Conservation (phyloP, 2,888 invertebrate genomes). For the Hirtodrosophila confusa region DNA sequence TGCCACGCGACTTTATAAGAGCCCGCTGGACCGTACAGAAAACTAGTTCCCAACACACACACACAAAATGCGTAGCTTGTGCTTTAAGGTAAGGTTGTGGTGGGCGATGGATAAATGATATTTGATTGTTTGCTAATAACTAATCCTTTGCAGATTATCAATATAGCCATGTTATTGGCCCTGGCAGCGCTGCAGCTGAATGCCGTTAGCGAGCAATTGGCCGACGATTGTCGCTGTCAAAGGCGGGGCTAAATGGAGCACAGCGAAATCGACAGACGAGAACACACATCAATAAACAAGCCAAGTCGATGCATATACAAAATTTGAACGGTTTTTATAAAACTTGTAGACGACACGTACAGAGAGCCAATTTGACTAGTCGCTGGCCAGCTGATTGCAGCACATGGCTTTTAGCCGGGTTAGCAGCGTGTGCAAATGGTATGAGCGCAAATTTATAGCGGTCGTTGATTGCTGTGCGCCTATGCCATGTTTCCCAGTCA, state of each 20-base stretch:
- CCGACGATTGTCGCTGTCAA: slow-evolving; percentile 56
- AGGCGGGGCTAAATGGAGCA: slow-evolving; percentile 45
- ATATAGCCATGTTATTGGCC: slow-evolving; percentile 44
- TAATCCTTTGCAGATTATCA: slow-evolving; percentile 51
- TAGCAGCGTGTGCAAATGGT: slow-evolving; percentile 77
- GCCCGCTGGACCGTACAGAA: slow-evolving; percentile 36
- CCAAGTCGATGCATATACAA: slow-evolving; percentile 49
- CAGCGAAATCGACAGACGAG: slow-evolving; percentile 7
- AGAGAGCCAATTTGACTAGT: slow-evolving; percentile 41
- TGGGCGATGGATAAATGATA: not conserved
- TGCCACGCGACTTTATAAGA: slow-evolving; percentile 70
- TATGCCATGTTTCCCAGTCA: slow-evolving; percentile 80
- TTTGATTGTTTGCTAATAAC: slow-evolving; percentile 2
- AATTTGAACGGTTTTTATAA: slow-evolving; percentile 55
- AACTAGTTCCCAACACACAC: slow-evolving; percentile 27
- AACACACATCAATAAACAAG: slow-evolving; percentile 60
- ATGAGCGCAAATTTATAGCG: slow-evolving; percentile 54
- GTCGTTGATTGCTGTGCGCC: slow-evolving; percentile 65
- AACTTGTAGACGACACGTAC: slow-evolving; percentile 69
- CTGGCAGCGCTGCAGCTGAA: slow-evolving; percentile 15
- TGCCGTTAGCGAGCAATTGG: slow-evolving; percentile 30
- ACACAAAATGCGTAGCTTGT: slow-evolving; percentile 55
- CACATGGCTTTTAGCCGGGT: slow-evolving; percentile 75
- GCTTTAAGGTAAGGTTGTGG: slow-evolving; percentile 55
- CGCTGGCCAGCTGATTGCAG: slow-evolving; percentile 57